Conservation (phyloP, 2,113 vertebrate genomes). For the Cavia aperea region DNA sequence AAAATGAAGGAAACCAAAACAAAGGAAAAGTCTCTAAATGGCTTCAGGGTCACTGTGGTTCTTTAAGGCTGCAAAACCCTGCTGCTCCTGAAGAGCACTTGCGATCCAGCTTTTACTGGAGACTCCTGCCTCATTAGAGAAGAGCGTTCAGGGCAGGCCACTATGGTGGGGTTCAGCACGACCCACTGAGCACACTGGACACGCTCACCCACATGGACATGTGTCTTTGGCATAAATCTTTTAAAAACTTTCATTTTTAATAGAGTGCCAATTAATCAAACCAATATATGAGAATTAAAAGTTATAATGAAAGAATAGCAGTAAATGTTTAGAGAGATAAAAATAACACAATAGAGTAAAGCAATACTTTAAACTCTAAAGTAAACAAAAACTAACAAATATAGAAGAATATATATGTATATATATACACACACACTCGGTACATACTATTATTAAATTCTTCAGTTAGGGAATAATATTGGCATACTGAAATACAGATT, state of each 20-base stretch:
- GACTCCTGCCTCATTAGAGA: not conserved
- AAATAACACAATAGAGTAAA: not conserved
- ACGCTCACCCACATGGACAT: not conserved
- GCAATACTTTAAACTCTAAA: not conserved
- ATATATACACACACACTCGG: not conserved
- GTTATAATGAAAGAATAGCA: not conserved
- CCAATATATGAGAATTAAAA: not conserved
- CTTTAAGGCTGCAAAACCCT: not conserved
- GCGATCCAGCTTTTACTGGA: not conserved
- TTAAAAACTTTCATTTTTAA: not conserved
- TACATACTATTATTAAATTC: not conserved
- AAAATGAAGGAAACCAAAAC: conserved; percentile 18
- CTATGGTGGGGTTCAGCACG: not conserved
- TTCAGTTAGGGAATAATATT: not conserved
- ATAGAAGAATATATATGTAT: not conserved
- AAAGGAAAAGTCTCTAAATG: not conserved
- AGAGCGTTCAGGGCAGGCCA: not conserved
- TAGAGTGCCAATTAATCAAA: not conserved
- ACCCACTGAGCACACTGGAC: not conserved
- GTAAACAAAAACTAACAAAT: not conserved
- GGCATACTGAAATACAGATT: not conserved
- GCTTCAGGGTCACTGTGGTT: not conserved
- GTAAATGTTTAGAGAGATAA: not conserved
- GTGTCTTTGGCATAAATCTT: not conserved
- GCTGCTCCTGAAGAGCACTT: not conserved